Percentiles rank a stretch among this genome's conserved stretches.
Conservation (phyloP, 2,113 vertebrate species). For the Crotalus tigris region DNA sequence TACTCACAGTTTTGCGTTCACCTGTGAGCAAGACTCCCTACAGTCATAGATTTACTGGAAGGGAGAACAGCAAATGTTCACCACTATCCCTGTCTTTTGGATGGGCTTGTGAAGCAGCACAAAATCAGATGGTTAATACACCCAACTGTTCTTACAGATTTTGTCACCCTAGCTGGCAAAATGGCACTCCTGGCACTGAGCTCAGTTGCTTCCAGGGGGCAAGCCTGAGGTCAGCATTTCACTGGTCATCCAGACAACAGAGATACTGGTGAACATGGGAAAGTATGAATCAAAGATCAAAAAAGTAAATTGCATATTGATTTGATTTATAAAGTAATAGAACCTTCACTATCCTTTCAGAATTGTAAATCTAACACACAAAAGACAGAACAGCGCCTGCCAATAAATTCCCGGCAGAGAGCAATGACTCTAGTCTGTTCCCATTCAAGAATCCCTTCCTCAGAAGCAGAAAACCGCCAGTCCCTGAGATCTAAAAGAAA, state of each 20-base stretch:
- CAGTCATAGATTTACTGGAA: background rate
- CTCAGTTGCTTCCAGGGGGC: background rate
- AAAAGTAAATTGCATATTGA: background rate
- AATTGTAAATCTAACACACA: background rate
- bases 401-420: background rate
- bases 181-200: background rate
- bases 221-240: background rate
- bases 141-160: background rate
- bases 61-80: background rate
- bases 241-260: background rate
- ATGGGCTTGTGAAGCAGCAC: background rate
- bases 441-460: background rate
- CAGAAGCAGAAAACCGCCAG: background rate
- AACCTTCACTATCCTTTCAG: background rate
- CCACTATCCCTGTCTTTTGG: background rate
- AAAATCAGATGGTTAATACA: background rate
- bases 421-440: background rate
- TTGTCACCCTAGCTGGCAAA: background rate
- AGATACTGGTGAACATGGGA: background rate
- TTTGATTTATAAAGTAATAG: background rate
- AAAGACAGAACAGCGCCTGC: background rate
- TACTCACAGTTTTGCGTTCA: background rate
- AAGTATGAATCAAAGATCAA: background rate
- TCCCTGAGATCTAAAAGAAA: background rate
- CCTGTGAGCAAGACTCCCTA: too few relatives aligned